Conservation (phyloP, 2,113 vertebrate species). For the Lycaon pictus region DNA sequence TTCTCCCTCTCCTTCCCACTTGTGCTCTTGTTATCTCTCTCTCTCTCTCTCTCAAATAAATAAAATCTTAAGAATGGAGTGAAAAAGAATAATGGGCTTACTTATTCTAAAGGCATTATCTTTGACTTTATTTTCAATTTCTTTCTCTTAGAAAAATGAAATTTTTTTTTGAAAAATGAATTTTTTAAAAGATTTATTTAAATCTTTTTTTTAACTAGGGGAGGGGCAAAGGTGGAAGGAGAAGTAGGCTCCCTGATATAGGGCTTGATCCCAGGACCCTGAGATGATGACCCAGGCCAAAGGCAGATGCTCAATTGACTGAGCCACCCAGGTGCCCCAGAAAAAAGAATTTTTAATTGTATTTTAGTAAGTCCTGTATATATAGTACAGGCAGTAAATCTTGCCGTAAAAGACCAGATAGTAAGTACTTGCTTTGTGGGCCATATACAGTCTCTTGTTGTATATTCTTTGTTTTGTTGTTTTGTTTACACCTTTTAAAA, state of each 20-base stretch:
- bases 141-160: not conserved
- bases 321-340: not conserved
- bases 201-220: no score
- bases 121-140: not conserved
- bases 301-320: no score
- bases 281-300: no score
- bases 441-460: not conserved
- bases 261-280: no score
- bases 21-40: no score
- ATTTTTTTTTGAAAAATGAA: not conserved
- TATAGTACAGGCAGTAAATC: not conserved
- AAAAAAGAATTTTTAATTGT: not conserved
- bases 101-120: not conserved
- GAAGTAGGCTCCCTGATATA: no score
- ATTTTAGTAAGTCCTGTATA: fast-evolving
- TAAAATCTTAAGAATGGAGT: no score
- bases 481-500: slow-evolving; percentile 11
- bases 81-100: not conserved
- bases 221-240: no score
- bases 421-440: not conserved
- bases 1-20: no score
- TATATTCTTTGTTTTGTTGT: not conserved
- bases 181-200: no score
- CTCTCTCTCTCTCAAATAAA: no score
- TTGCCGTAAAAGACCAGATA: not conserved